Conservation (phyloP, 2,888 invertebrate species). For the Eudasyphora cyanicolor region DNA sequence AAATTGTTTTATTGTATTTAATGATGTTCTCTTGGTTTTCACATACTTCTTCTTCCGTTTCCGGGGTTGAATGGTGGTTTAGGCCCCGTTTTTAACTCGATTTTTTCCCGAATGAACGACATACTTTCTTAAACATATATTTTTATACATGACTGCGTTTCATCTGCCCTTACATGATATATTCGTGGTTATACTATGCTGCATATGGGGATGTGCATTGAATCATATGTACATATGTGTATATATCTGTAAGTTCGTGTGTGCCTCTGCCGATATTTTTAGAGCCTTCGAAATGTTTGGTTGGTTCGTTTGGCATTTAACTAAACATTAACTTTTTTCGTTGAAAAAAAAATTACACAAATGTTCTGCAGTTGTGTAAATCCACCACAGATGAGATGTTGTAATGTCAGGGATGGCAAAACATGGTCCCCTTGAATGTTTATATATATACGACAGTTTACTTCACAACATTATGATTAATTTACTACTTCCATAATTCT, state of each 20-base stretch:
- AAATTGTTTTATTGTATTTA: constrained; percentile 30
- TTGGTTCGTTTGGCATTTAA: constrained; percentile 40
- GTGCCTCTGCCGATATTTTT: too few species aligned
- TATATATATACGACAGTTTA: too few species aligned
- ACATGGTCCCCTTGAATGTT: not conserved
- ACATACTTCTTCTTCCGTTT: not conserved
- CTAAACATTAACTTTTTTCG: constrained; percentile 50
- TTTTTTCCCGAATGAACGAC: too few species aligned
- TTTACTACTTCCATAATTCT: too few species aligned
- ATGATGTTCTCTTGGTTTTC: constrained; percentile 6
- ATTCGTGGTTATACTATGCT: not conserved
- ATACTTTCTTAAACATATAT: not conserved
- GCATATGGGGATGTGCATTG: not conserved
- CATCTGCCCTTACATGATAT: not conserved
- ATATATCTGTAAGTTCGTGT: constrained; percentile 19
- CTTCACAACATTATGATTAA: too few species aligned
- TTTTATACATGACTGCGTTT: not conserved
- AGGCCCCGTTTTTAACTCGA: not conserved
- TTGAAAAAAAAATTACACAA: constrained; percentile 6
- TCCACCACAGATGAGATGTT: constrained; percentile 23
- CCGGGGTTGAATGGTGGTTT: constrained; percentile 1
- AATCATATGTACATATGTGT: constrained; percentile 38
- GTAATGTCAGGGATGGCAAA: not conserved
- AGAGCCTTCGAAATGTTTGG: constrained; percentile 41
- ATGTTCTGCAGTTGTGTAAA: constrained; percentile 12